These are phyloP conservation scores for Nyctibius grandis DNA, from an alignment of 2,797 vertebrate species.

Conservation along the genomic window DNA sequence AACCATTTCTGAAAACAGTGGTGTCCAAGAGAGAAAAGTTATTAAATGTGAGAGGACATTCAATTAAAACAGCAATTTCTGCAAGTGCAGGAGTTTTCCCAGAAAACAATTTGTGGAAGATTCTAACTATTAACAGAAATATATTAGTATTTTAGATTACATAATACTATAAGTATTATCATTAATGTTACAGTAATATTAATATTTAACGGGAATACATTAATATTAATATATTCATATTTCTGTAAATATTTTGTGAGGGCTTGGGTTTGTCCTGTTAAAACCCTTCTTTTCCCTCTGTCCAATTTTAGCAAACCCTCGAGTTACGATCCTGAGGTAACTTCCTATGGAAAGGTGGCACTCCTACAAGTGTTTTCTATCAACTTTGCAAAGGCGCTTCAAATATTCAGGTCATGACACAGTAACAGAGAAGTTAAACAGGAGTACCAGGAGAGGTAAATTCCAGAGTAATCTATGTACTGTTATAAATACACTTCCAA, in stretches of 20 bases:
- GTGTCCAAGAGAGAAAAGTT: not conserved
- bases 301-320: not conserved
- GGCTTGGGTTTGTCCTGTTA: not conserved
- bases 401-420: not conserved
- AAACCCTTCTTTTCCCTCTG: not conserved
- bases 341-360: not conserved
- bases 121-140: not conserved
- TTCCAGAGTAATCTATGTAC: not conserved
- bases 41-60: not conserved
- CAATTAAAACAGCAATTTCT: not conserved
- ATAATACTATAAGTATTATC: too few relatives aligned
- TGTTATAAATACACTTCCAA: not conserved
- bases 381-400: not conserved
- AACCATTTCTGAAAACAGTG: not conserved
- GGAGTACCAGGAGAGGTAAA: not conserved
- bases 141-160: too few relatives aligned
- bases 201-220: too few relatives aligned
- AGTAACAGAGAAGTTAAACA: not conserved
- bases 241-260: not conserved
- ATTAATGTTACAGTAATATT: too few relatives aligned
- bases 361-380: not conserved
- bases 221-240: not conserved
- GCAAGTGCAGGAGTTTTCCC: not conserved
- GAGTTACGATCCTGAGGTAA: not conserved
- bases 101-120: not conserved